Evolutionary conservation across 2,797 vertebrate genomes (phyloP).

Genomic region (Varecia variegata): DNA sequence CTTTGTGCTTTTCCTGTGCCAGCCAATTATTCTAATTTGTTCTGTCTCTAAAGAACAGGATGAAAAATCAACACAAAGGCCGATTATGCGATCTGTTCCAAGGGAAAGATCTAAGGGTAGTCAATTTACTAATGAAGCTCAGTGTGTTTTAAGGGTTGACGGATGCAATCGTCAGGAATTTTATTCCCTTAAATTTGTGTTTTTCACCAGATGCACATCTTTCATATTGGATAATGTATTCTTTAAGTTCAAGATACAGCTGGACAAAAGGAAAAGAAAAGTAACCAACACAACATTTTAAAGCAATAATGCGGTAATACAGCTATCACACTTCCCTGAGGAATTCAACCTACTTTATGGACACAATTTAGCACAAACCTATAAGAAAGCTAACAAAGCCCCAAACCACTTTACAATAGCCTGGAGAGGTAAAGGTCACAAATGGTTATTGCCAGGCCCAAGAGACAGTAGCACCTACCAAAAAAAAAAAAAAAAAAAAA

Average conservation of each 20-base stretch:
- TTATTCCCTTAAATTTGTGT: slow-evolving; percentile 52
- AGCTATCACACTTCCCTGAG: not conserved
- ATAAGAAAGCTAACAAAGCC: slow-evolving; percentile 59
- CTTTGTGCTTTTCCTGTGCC: slow-evolving; percentile 52
- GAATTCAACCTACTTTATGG: slow-evolving; percentile 54
- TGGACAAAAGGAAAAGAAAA: not conserved
- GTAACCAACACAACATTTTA: slow-evolving; percentile 4
- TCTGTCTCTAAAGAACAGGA: slow-evolving; percentile 44
- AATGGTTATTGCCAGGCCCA: slow-evolving; percentile 41
- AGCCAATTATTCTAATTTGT: slow-evolving; percentile 69
- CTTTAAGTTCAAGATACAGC: slow-evolving; percentile 39
- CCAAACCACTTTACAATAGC: slow-evolving; percentile 26
- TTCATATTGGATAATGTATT: slow-evolving; percentile 27
- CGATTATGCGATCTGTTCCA: slow-evolving; percentile 13
- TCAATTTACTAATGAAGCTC: slow-evolving; percentile 63
- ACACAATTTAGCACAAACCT: slow-evolving; percentile 57
- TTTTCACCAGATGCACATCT: slow-evolving; percentile 47
- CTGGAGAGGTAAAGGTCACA: slow-evolving; percentile 52
- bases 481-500: slow-evolving; percentile 50
- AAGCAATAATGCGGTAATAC: slow-evolving; percentile 26
- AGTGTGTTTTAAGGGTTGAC: slow-evolving; percentile 34
- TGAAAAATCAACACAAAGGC: slow-evolving; percentile 58
- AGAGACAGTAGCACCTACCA: slow-evolving; percentile 1
- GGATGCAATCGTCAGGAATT: slow-evolving; percentile 36
- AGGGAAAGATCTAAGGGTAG: slow-evolving; percentile 34